Conservation (phyloP, 2,113 vertebrate species). For the Tamias sibiricus region DNA sequence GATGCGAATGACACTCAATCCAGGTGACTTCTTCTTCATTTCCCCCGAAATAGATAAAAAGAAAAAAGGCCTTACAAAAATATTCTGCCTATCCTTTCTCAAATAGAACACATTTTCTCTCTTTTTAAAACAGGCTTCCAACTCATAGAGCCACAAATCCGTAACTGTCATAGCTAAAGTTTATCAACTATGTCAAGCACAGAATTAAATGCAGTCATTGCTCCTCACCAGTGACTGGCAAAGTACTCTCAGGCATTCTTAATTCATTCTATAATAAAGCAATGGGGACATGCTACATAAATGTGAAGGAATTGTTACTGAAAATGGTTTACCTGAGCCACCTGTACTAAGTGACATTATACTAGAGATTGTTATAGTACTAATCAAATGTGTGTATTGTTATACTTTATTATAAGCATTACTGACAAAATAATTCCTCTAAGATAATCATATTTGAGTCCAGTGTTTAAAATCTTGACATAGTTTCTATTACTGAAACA, state of each 20-base stretch:
- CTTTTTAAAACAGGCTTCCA: not conserved
- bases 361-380: not conserved
- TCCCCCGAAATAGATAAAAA: not conserved
- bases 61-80: not conserved
- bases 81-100: not conserved
- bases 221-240: not conserved
- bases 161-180: not conserved
- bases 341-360: not conserved
- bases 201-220: not conserved
- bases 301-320: not conserved
- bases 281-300: not conserved
- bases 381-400: not conserved
- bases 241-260: not conserved
- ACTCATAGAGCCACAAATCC: not conserved
- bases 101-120: not conserved
- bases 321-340: not conserved
- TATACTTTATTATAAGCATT: not conserved
- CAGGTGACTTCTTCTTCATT: not conserved
- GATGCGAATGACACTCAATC: not conserved
- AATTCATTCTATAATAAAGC: not conserved
- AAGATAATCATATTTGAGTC: not conserved
- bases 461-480: conserved; percentile 6
- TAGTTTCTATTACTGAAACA: conserved; percentile 22
- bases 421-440: not conserved
- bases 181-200: not conserved